Evolutionary conservation across 2,888 invertebrate genomes (phyloP).

Genomic region (Phengaris alcon): DNA sequence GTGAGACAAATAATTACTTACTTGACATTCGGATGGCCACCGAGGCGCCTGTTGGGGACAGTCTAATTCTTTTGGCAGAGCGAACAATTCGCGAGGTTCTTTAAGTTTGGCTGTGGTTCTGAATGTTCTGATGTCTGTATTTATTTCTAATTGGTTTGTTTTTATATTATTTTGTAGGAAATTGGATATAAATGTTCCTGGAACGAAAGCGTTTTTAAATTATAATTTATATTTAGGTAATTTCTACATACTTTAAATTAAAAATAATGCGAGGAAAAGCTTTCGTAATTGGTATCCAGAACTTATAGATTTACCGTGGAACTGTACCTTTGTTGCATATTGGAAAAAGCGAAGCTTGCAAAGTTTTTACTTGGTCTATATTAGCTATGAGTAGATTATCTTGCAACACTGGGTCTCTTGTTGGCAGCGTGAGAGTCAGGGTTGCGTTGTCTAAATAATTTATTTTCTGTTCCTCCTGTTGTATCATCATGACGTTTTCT

Average conservation of each 20-base stretch:
- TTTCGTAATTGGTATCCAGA: neutral
- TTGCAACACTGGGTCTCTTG: slow-evolving; percentile 62
- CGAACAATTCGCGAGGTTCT: slow-evolving; percentile 86
- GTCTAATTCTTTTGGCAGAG: slow-evolving; percentile 83
- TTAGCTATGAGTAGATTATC: slow-evolving; percentile 67
- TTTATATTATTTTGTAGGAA: slow-evolving; percentile 82
- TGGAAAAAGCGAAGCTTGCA: slow-evolving; percentile 84
- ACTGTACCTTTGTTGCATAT: slow-evolving; percentile 72
- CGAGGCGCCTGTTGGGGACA: slow-evolving; percentile 88
- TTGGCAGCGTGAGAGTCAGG: slow-evolving; percentile 60
- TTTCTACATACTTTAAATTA: neutral
- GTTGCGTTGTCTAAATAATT: slow-evolving; percentile 62
- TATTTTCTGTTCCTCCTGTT: slow-evolving; percentile 63
- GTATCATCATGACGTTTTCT: slow-evolving; percentile 63
- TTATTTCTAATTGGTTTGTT: slow-evolving; percentile 84
- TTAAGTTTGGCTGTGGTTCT: slow-evolving; percentile 82
- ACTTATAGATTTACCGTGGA: neutral
- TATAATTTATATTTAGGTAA: slow-evolving; percentile 37
- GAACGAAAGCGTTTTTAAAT: neutral
- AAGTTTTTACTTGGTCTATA: slow-evolving; percentile 79
- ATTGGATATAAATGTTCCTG: slow-evolving; percentile 82
- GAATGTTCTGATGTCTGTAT: slow-evolving; percentile 82
- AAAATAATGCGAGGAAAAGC: neutral
- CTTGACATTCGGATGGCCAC: slow-evolving; percentile 95
- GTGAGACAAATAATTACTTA: slow-evolving; percentile 51